phyloP scores from a whole-genome alignment of 2,797 vertebrate species.

The Chiroxiphia lanceolata region DNA sequence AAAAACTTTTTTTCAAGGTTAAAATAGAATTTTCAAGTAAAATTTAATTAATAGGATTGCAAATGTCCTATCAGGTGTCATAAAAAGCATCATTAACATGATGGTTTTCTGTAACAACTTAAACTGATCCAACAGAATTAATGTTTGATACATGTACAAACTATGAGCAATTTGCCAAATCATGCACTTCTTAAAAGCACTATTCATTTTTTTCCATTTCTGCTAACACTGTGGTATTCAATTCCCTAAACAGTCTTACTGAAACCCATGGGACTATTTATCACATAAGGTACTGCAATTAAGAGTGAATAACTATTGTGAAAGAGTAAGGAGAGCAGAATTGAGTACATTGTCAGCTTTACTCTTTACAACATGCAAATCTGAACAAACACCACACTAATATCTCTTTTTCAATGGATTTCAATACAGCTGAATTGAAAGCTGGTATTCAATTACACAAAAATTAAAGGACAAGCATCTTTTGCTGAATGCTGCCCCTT shows the following conservation, averaged over 20 bases:
- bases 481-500: neutral
- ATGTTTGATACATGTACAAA: neutral
- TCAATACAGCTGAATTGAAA: neutral
- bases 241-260: neutral
- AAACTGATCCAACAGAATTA: neutral
- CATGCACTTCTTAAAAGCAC: neutral
- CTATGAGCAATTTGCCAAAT: neutral
- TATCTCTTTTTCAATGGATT: neutral
- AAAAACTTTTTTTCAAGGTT: neutral
- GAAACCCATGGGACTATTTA: neutral
- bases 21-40: neutral
- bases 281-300: neutral
- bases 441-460: neutral
- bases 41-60: neutral
- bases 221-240: neutral
- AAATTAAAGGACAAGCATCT: neutral
- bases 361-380: neutral
- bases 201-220: conserved; percentile 21
- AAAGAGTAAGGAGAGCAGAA: neutral
- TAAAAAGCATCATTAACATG: neutral
- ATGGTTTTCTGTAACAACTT: neutral
- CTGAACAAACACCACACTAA: neutral
- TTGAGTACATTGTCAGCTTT: neutral
- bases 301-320: neutral
- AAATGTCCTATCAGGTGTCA: neutral